A percentile compares a stretch with the other conserved stretches of the same genome.
phyloP scores from a whole-genome alignment of 1,140 invertebrate genomes.

The Cydia splendana region DNA sequence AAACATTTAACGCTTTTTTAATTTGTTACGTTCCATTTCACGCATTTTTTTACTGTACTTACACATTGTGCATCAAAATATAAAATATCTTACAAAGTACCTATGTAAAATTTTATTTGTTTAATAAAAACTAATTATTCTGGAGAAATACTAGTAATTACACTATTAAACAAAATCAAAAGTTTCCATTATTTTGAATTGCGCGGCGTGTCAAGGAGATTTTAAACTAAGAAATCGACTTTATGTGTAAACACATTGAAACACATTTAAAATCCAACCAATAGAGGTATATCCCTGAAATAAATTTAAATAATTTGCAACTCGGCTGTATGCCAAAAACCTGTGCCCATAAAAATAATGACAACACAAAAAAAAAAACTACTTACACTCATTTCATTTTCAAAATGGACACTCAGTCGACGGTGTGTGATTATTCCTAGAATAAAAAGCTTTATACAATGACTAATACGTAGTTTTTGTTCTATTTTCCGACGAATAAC shows the following conservation, averaged over 20 bases:
- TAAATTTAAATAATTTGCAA: background rate
- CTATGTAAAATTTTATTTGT: background rate
- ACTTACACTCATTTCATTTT: background rate
- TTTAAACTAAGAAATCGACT: background rate
- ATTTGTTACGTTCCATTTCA: background rate
- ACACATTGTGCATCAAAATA: background rate
- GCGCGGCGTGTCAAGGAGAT: too few species aligned
- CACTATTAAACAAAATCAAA: too few species aligned
- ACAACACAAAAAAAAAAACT: conserved; percentile 7
- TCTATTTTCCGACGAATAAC: background rate
- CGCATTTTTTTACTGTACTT: background rate
- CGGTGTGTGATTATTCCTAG: background rate
- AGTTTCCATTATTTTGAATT: too few species aligned
- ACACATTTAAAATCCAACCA: background rate
- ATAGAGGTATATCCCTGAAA: background rate
- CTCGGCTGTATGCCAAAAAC: conserved; percentile 4
- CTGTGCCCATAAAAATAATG: background rate
- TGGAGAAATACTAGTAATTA: too few species aligned
- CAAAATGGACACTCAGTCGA: background rate
- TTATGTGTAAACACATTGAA: background rate
- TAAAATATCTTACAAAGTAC: background rate
- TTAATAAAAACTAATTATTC: too few species aligned
- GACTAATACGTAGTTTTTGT: background rate
- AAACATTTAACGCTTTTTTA: conserved; percentile 5
- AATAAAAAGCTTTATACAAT: background rate